These are phyloP conservation scores for Podilymbus podiceps DNA, from an alignment of 2,113 vertebrate species.

Conservation along the genomic window DNA sequence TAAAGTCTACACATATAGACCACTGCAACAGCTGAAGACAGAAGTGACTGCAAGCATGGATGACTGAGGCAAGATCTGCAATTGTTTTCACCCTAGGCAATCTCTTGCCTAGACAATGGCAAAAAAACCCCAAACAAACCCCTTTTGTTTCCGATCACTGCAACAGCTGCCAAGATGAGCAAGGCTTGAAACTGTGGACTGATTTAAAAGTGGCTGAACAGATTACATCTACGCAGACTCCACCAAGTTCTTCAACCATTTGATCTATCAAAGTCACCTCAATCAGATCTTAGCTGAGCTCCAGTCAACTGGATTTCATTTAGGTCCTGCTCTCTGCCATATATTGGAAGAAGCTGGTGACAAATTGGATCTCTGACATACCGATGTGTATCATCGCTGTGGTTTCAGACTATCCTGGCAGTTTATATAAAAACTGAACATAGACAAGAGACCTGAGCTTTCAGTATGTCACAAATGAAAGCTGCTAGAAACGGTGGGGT, in stretches of 20 bases:
- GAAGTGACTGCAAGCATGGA: neutral
- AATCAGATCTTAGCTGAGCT: slow-evolving; percentile 37
- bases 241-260: slow-evolving; percentile 14
- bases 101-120: neutral
- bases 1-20: neutral
- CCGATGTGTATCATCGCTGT: slow-evolving; percentile 16
- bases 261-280: slow-evolving; percentile 31
- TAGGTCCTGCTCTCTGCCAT: slow-evolving; percentile 33
- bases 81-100: neutral
- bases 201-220: neutral
- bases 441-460: neutral
- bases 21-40: neutral
- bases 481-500: neutral
- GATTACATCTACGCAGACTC: slow-evolving; percentile 15
- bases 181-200: neutral
- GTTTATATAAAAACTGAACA: slow-evolving; percentile 12
- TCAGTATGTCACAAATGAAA: neutral
- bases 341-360: slow-evolving; percentile 4
- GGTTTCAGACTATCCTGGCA: neutral
- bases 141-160: neutral
- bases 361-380: slow-evolving; percentile 24
- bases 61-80: neutral
- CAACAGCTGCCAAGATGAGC: neutral
- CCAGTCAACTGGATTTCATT: slow-evolving; percentile 54
- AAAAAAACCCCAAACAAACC: neutral